Evolutionary conservation across 1,140 invertebrate genomes (phyloP).

Genomic region (Aphelinus atriplicis): DNA sequence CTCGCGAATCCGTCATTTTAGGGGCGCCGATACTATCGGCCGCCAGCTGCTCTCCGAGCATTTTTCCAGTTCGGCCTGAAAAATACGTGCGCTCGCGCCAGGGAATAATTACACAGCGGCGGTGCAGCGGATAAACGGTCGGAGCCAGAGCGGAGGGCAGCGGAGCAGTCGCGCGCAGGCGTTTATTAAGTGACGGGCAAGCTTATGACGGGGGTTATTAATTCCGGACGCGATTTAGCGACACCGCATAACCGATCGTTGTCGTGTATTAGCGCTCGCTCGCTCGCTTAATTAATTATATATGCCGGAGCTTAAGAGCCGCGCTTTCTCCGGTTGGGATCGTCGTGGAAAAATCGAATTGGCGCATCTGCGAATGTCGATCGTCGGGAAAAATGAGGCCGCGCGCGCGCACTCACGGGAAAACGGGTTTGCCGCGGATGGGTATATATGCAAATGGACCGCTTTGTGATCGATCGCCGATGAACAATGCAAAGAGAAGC

Average conservation of each 20-base stretch:
- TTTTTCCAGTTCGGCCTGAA: constrained; percentile 13
- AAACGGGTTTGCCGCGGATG: too few relatives aligned
- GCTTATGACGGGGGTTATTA: constrained; percentile 52
- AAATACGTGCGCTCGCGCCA: constrained; percentile 36
- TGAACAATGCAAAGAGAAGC: too few relatives aligned
- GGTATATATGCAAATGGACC: too few relatives aligned
- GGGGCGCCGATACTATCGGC: too few relatives aligned
- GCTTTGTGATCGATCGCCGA: constrained; percentile 56
- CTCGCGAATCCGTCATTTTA: too few relatives aligned
- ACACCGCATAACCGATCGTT: constrained; percentile 51
- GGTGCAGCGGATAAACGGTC: constrained; percentile 52
- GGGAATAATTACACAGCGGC: constrained; percentile 52
- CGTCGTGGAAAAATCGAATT: too few relatives aligned
- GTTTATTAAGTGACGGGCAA: constrained; percentile 56
- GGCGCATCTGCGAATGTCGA: too few relatives aligned
- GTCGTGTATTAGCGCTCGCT: constrained; percentile 49
- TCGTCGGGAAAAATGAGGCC: too few relatives aligned
- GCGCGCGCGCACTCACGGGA: too few relatives aligned
- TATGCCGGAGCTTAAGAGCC: background rate
- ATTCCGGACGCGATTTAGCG: constrained; percentile 48
- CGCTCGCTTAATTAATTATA: constrained; percentile 58
- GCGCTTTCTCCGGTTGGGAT: too few relatives aligned
- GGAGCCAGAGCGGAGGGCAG: constrained; percentile 28
- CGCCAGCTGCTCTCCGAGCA: too few relatives aligned
- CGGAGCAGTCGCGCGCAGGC: constrained; percentile 46